Evolutionary conservation across 1,140 invertebrate genomes (phyloP).

Genomic region (Pseudomyrmex pallidus): DNA sequence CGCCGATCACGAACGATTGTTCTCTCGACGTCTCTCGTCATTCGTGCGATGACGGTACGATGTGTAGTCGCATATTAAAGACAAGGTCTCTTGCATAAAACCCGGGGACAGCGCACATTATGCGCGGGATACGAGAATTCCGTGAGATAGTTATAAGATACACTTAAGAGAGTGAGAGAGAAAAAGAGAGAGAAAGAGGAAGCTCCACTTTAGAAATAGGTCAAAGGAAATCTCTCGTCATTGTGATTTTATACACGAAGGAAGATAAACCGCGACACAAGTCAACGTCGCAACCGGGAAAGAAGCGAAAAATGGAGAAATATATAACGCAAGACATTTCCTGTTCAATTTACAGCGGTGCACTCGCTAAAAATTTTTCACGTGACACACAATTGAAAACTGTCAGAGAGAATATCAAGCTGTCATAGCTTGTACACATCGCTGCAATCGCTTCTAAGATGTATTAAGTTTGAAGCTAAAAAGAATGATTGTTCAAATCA

Average conservation of each 20-base stretch:
- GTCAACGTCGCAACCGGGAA: not conserved
- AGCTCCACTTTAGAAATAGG: conserved; percentile 50
- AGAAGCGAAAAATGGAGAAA: conserved; percentile 1
- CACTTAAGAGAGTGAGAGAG: too few species aligned
- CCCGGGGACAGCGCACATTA: not conserved
- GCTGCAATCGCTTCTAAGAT: too few species aligned
- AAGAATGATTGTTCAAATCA: too few species aligned
- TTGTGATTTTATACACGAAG: not conserved
- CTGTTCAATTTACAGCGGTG: not conserved
- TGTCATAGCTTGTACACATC: too few species aligned
- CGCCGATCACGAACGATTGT: conserved; percentile 18
- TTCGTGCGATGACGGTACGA: not conserved
- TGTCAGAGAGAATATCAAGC: too few species aligned
- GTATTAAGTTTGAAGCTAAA: too few species aligned
- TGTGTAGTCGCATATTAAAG: conserved; percentile 35
- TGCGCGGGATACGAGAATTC: not conserved
- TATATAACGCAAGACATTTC: not conserved
- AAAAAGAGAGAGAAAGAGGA: not conserved
- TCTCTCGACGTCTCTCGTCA: conserved; percentile 15
- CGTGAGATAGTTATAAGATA: conserved; percentile 6
- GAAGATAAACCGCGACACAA: not conserved
- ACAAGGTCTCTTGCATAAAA: conserved; percentile 23
- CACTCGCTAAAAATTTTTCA: too few species aligned
- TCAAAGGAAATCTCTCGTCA: conserved; percentile 39
- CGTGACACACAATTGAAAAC: not conserved